Percentiles rank a stretch among this genome's conserved stretches.
Conservation (phyloP, 2,888 invertebrate species). For the Apotomis turbidana region DNA sequence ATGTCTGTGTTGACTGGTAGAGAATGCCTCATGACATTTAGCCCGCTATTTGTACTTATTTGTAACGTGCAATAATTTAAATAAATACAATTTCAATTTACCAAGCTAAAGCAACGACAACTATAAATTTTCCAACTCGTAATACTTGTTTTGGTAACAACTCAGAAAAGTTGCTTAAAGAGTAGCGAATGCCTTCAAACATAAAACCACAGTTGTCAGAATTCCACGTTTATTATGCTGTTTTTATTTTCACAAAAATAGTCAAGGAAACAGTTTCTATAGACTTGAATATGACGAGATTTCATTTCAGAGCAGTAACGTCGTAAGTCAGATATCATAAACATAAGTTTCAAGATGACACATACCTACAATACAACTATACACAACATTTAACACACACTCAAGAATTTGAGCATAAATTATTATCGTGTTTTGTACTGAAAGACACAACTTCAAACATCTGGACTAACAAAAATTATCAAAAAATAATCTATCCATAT, state of each 20-base stretch:
- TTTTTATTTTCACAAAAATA: slow-evolving; percentile 21
- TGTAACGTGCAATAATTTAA: too few relatives aligned
- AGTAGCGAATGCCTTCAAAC: not conserved
- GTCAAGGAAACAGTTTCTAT: slow-evolving; percentile 26
- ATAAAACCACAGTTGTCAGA: slow-evolving; percentile 19
- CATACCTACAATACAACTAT: not conserved
- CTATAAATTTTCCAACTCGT: too few relatives aligned
- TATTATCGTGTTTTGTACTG: slow-evolving; percentile 40
- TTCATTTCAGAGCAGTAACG: slow-evolving; percentile 15
- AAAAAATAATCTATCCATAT: slow-evolving; percentile 13
- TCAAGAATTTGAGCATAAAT: slow-evolving; percentile 33
- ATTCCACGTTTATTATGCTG: slow-evolving; percentile 37
- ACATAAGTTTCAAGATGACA: slow-evolving; percentile 24
- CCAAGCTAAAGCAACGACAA: too few relatives aligned
- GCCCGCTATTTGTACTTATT: too few relatives aligned
- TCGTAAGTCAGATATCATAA: not conserved
- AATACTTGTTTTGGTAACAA: too few relatives aligned
- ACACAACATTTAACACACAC: slow-evolving; percentile 36
- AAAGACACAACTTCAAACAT: slow-evolving; percentile 20
- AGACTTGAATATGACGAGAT: slow-evolving; percentile 23
- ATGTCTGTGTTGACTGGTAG: too few relatives aligned
- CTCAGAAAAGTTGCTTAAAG: not conserved
- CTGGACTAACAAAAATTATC: slow-evolving; percentile 18
- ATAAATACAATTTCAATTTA: too few relatives aligned
- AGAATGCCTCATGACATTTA: too few relatives aligned